phyloP scores from a whole-genome alignment of 2,797 vertebrate species.

The Trematomus bernacchii region DNA sequence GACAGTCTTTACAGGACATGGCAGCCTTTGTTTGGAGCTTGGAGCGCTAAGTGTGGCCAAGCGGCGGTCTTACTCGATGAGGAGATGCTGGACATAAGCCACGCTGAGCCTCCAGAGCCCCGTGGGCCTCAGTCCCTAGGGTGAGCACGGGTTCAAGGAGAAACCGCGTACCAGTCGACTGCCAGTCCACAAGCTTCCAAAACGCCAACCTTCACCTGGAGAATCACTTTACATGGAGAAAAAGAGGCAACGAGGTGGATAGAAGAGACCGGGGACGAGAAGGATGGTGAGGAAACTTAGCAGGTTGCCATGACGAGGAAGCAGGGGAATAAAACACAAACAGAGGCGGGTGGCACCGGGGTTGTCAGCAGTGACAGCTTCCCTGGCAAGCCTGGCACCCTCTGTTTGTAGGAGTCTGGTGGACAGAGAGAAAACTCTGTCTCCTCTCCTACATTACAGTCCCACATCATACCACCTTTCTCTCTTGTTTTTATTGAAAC shows the following conservation, averaged over 20 bases:
- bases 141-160: conserved; percentile 68
- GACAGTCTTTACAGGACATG: conserved; percentile 70
- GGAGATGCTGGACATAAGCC: conserved; percentile 68
- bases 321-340: conserved; percentile 78
- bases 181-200: conserved; percentile 70
- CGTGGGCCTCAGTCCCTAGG: conserved; percentile 66
- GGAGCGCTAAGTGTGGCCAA: conserved; percentile 38
- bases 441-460: conserved; percentile 20
- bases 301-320: conserved; percentile 82
- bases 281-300: conserved; percentile 70
- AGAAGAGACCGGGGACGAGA: conserved; percentile 57
- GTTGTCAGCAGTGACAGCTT: conserved; percentile 70
- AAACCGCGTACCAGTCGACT: conserved; percentile 74
- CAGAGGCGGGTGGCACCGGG: conserved; percentile 74
- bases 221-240: conserved; percentile 73
- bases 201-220: conserved; percentile 77
- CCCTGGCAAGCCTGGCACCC: conserved; percentile 64
- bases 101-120: conserved; percentile 55
- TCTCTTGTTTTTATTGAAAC: conserved; percentile 57
- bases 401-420: conserved; percentile 50
- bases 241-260: conserved; percentile 64
- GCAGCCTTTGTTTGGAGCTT: conserved; percentile 64
- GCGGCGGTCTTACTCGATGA: conserved; percentile 61
- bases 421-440: conserved; percentile 49
- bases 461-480: conserved; percentile 4